Evolutionary conservation across 2,888 invertebrate genomes (phyloP), one percentile per base, ranked within the genome.

Genomic region (Alentia gelatinosa): DNA sequence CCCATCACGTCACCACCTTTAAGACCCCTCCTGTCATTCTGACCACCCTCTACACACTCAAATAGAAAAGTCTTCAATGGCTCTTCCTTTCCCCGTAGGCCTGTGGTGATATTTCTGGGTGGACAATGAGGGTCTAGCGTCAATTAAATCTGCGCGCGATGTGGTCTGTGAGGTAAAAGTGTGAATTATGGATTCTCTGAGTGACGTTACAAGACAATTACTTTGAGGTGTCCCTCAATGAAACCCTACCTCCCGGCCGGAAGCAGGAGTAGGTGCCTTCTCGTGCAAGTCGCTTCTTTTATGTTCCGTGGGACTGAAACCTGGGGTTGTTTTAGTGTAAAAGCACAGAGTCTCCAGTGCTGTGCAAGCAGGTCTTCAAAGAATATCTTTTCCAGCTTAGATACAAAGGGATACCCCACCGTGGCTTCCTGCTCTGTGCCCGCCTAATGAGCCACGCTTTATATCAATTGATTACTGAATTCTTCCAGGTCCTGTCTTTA

Each of bases 391-490:
- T 56, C 12, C 56, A 3, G 23, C 5, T 5, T 56, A 4, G 23
- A 56, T 56, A 56, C 56, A 56, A 56, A 56, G 19, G 56, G 56
- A 56, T n/a, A n/a, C 56, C n/a, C 56, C n/a, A n/a, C 56, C 56
- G 1, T 1, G 12, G n/a, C 3, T 12, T 3, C 19, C n/a, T 56
- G 23, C 19, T 56, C 56, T 56, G 56, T 56, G 56, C 23, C 19
- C n/a, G 23, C 1, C 23, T 56, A 56, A 56, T 56, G 56, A 56
- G n/a, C 56, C 56, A 56, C 56, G 56, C 56, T n/a, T 56, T 56
- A 56, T 56, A 56, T n/a, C n/a, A 56, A 56, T 56, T 56, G n/a
- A 56, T 56, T 56, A 56, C 56, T 56, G 56, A n/a, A 56, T 56
- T 56, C 19, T 56, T 56, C n/a, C 56, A 56, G 19, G 19, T 56